phyloP scores from a whole-genome alignment of 2,888 invertebrate genomes.

The Polietes domitor region DNA sequence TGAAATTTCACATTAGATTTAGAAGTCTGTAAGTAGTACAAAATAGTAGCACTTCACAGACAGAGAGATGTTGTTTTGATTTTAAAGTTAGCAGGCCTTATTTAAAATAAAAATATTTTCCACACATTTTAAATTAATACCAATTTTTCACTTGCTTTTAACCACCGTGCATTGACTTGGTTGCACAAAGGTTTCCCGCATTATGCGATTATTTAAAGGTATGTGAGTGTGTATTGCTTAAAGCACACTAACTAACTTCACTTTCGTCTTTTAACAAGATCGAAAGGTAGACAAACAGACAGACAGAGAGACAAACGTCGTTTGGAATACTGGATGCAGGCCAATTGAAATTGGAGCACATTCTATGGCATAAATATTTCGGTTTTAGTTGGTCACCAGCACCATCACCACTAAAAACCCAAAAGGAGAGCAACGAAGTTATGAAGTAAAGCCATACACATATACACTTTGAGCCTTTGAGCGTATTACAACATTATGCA shows the following conservation, averaged over 20 bases:
- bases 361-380: conserved; percentile 49
- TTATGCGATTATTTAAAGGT: no score
- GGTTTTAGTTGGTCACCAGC: background rate
- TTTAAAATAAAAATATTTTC: background rate
- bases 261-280: conserved; percentile 1
- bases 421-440: conserved; percentile 40
- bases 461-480: conserved; percentile 56
- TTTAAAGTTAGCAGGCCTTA: no score
- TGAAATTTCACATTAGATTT: no score
- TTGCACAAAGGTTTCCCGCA: background rate
- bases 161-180: background rate
- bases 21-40: no score
- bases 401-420: background rate
- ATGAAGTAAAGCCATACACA: conserved; percentile 51
- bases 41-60: no score
- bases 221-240: background rate
- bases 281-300: background rate
- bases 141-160: no score
- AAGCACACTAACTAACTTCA: background rate
- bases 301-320: background rate
- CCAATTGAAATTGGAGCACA: conserved; percentile 63
- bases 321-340: conserved; percentile 5
- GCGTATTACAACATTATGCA: conserved; percentile 50
- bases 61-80: no score
- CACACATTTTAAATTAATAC: background rate